Evolutionary conservation across 1,140 invertebrate species (phyloP).

Genomic region (Sycophila sp.): DNA sequence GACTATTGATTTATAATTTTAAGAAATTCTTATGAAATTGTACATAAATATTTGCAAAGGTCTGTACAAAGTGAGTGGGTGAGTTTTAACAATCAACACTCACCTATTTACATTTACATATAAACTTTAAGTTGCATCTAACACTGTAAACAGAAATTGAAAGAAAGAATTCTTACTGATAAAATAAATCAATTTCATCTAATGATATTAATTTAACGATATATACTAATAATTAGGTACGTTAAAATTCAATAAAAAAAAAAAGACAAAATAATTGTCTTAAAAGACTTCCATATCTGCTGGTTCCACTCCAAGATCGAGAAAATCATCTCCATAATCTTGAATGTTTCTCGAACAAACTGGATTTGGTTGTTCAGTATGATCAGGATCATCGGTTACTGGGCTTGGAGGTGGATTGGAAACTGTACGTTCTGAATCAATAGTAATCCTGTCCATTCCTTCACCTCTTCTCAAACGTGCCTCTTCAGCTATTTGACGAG

Average conservation of each 20-base stretch:
- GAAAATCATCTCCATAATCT: conserved; percentile 71
- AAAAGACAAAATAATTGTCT: conserved; percentile 42
- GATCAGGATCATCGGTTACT: conserved; percentile 77
- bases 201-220: conserved; percentile 24
- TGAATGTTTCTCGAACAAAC: conserved; percentile 68
- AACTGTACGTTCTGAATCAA: conserved; percentile 67
- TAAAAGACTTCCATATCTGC: conserved; percentile 81
- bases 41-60: conserved; percentile 34
- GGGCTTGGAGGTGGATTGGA: conserved; percentile 83
- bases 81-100: conserved; percentile 15
- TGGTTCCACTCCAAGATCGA: conserved; percentile 75
- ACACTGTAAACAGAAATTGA: background rate
- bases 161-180: conserved; percentile 6
- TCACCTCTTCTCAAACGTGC: conserved; percentile 62
- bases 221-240: conserved; percentile 9
- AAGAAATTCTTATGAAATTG: conserved; percentile 23
- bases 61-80: conserved; percentile 31
- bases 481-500: conserved; percentile 65
- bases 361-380: conserved; percentile 74
- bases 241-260: conserved; percentile 23
- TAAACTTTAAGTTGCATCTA: conserved; percentile 9
- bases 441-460: conserved; percentile 63
- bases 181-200: background rate
- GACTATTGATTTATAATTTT: conserved; percentile 18
- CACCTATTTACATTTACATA: conserved; percentile 33